Conservation (phyloP, 1,140 invertebrate species). For the Drosophila repleta region DNA sequence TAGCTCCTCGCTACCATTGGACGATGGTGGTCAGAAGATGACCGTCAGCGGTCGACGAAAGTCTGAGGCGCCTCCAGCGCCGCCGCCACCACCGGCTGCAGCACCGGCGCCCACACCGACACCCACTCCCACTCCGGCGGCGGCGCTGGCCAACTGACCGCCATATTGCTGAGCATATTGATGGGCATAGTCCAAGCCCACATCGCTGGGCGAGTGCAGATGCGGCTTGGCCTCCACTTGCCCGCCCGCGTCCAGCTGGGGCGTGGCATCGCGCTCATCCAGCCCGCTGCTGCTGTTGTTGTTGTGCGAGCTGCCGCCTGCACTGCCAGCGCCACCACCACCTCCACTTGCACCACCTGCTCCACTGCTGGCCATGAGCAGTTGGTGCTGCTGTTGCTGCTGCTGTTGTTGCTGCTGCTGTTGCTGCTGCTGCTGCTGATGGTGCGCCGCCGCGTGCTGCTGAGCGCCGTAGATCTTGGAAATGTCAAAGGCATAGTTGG, state of each 20-base stretch:
- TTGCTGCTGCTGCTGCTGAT: constrained; percentile 73
- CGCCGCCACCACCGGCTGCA: constrained; percentile 69
- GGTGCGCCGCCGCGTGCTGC: constrained; percentile 74
- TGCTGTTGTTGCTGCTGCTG: constrained; percentile 73
- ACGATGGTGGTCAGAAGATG: constrained; percentile 91
- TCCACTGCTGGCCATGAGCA: constrained; percentile 52
- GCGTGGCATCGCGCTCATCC: constrained; percentile 78
- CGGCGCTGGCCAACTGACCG: constrained; percentile 65
- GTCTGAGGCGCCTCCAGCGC: constrained; percentile 85
- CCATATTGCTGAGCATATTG: constrained; percentile 83
- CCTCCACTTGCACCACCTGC: constrained; percentile 31
- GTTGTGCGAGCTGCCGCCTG: constrained; percentile 62
- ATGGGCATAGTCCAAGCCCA: constrained; percentile 76
- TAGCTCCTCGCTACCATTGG: constrained; percentile 77
- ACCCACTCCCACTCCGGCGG: constrained; percentile 31
- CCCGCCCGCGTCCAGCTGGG: constrained; percentile 72
- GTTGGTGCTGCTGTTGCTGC: constrained; percentile 62
- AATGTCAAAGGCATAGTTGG: constrained; percentile 88
- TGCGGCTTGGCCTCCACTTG: constrained; percentile 71
- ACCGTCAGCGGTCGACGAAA: constrained; percentile 92
- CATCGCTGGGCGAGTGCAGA: constrained; percentile 76
- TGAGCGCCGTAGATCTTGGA: constrained; percentile 87
- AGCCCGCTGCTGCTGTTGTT: constrained; percentile 76
- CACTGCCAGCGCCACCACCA: constrained; percentile 55
- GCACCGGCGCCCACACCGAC: constrained; percentile 71